phyloP scores from a whole-genome alignment of 2,888 invertebrate genomes.

The Candidula unifasciata region DNA sequence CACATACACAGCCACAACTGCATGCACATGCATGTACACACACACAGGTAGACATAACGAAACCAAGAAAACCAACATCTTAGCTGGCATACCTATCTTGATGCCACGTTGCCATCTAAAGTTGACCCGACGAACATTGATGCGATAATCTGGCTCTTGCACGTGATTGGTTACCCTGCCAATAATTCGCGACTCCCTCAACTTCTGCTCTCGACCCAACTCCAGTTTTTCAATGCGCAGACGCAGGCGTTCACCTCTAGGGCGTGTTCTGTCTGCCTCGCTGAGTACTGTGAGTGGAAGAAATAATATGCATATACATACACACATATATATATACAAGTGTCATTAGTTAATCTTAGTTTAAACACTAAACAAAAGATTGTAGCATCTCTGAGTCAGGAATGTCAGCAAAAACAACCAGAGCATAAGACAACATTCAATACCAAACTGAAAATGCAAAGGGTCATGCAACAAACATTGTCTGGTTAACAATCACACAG shows the following conservation, averaged over 20 bases:
- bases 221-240: constrained; percentile 83
- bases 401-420: too few species aligned
- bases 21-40: too few species aligned
- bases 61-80: not conserved
- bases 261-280: constrained; percentile 19
- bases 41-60: not conserved
- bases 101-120: constrained; percentile 96
- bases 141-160: constrained; percentile 83
- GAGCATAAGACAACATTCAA: too few species aligned
- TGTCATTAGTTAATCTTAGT: too few species aligned
- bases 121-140: constrained; percentile 87
- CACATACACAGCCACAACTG: too few species aligned
- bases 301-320: not conserved
- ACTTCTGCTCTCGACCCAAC: constrained; percentile 82
- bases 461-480: too few species aligned
- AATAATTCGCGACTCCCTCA: constrained; percentile 82
- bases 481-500: too few species aligned
- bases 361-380: too few species aligned
- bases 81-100: constrained; percentile 83
- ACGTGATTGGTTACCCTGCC: constrained; percentile 82
- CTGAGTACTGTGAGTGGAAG: constrained; percentile 22
- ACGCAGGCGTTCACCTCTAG: constrained; percentile 69
- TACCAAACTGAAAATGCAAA: too few species aligned
- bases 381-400: too few species aligned
- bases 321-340: too few species aligned